Base-by-base conservation (phyloP, 2,113 vertebrate species). In the Donacobius atricapilla region DNA sequence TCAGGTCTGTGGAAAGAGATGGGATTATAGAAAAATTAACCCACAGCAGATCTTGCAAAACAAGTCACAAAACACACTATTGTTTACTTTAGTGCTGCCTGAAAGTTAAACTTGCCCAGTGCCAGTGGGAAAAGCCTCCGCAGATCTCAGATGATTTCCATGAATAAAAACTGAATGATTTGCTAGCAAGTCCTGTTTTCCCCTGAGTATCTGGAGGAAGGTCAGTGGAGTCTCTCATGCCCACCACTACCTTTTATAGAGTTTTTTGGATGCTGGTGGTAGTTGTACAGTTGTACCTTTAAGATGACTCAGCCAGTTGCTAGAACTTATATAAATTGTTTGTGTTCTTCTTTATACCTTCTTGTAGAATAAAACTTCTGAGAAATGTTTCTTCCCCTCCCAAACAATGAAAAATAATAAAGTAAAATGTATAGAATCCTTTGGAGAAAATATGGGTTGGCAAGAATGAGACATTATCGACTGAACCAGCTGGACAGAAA, bases 31-130 rank as follows among this genome's bases (percentile, higher is more conserved):
- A 51, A 87, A 51, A 48, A 47, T 11, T 20, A 94, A 58, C 12
- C 10, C 25, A 8, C n/a, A 70, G 27, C 39, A 71, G 18, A 64
- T 56, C 30, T 87, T 87, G 56, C 27, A 68, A 82, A 94, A 93
- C 30, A 84, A 39, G 28, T 48, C 60, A 45, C 37, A 68, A 68
- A 81, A 58, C 14, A 45, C 18, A 54, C 27, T 35, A 3, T 31
- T 83, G 48, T 87, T 91, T 87, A 48, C 48, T 91, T 84, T 71
- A 69, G 31, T 48, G 51, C 20, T 73, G 60, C 27, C 60, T 94
- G 35, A 18, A 66, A 58, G 53, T 64, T 71, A 35, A 63, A 51
- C 17, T 84, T 75, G 50, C 28, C 60, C 39, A 4, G 58, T 65
- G 42, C 47, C 50, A 19, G 9, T 44, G 15, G 21, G 51, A 91